Base-by-base conservation (phyloP, 2,888 invertebrate genomes). In the Gryllus longicercus region DNA sequence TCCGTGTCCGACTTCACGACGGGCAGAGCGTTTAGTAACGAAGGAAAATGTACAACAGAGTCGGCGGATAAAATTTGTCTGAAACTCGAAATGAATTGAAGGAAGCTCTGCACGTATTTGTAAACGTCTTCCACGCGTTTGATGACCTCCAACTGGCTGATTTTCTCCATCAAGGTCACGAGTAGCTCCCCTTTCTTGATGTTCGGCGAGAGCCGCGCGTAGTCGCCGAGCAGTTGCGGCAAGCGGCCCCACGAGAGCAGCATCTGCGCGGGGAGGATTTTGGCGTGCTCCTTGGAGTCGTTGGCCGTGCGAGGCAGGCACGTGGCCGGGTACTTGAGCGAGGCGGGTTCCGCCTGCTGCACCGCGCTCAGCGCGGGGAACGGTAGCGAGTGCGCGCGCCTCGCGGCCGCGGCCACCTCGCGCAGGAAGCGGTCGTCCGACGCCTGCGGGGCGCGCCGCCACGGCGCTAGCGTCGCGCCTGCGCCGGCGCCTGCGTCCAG, bases 21-120 rank as follows among this genome's bases (percentile, higher is more conserved):
- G 0, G 79, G 79, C 16, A 79, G 38, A 8, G 79, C 76, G 23
- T 79, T 75, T 1, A 79, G 79, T 14, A 79, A 25, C 50, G 21
- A 14, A 1, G 38, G 18, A 18, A 38, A 76, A n/a, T 79, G 25
- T 23, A 79, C 21, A 2, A 50, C n/a, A 4, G 63, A 63, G n/a
- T 63, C 63, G 63, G 63, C 63, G 5, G 14, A 18, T 14, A 63
- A 63, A 63, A 3, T 14, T 63, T 63, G 10, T 16, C 12, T 14
- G 63, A 18, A 63, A 11, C 63, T 63, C 63, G 14, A n/a, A 63
- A 63, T 63, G 16, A 63, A 63, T 16, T 63, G 63, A 18, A n/a
- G n/a, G 14, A 63, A 63, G n/a, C 16, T 18, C n/a, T 63, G 63
- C 4, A 63, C n/a, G 63, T 63, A 63, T 5, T 18, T 14, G n/a